phyloP scores from a whole-genome alignment of 1,140 invertebrate genomes.

The Steinernema feltiae region DNA sequence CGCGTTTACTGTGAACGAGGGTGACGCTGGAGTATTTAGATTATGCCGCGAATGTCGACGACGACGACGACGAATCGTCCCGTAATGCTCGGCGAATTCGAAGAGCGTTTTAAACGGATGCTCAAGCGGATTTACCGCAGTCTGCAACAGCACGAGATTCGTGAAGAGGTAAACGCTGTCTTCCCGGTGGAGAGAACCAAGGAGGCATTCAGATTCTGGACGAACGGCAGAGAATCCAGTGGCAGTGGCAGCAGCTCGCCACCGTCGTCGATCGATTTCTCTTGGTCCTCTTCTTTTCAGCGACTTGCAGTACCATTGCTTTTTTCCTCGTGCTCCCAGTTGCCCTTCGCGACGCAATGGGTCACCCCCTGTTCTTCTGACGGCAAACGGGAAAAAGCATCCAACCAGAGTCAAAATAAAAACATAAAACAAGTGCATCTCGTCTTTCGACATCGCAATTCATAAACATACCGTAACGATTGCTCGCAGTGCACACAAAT shows the following conservation, averaged over 20 bases:
- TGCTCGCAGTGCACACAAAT: too few species aligned
- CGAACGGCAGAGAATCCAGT: slow-evolving; percentile 65
- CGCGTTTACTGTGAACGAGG: too few species aligned
- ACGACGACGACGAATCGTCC: slow-evolving; percentile 29
- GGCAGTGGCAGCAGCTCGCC: slow-evolving; percentile 74
- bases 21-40: too few species aligned
- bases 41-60: slow-evolving; percentile 47
- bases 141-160: slow-evolving; percentile 63
- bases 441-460: too few species aligned
- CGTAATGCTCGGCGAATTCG: slow-evolving; percentile 48
- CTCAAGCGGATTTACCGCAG: slow-evolving; percentile 51
- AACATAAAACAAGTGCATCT: too few species aligned
- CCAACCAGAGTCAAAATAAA: too few species aligned
- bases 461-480: too few species aligned
- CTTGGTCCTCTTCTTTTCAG: slow-evolving; percentile 64
- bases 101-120: slow-evolving; percentile 49
- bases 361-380: not conserved
- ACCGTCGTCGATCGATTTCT: slow-evolving; percentile 68
- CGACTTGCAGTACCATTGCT: slow-evolving; percentile 47
- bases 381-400: too few species aligned
- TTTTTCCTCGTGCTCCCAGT: slow-evolving; percentile 47
- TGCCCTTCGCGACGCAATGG: not conserved
- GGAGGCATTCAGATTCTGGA: slow-evolving; percentile 68
- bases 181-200: not conserved
- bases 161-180: slow-evolving; percentile 56